These are phyloP conservation scores for Phaethornis superciliosus DNA, from an alignment of 2,113 vertebrate genomes.

Conservation along the genomic window DNA sequence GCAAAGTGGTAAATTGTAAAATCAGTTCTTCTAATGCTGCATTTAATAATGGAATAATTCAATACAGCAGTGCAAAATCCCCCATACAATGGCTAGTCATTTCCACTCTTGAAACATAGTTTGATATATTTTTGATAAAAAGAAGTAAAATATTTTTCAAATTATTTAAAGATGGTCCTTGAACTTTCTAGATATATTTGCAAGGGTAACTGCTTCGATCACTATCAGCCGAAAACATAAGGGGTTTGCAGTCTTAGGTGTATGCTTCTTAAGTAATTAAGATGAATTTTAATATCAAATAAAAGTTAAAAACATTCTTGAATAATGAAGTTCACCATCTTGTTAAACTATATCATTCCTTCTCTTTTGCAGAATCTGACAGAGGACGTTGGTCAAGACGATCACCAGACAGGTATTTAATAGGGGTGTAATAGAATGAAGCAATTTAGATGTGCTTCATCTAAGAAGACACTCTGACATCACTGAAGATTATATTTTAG, in stretches of 20 bases:
- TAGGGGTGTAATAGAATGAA: not conserved
- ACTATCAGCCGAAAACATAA: not conserved
- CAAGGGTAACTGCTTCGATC: not conserved
- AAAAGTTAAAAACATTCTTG: not conserved
- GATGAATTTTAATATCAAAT: not conserved
- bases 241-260: not conserved
- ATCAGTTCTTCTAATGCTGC: not conserved
- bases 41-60: not conserved
- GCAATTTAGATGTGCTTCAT: not conserved
- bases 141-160: not conserved
- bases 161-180: not conserved
- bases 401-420: conserved; percentile 90
- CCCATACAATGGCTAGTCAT: not conserved
- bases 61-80: not conserved
- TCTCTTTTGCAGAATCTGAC: conserved; percentile 89
- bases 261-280: not conserved
- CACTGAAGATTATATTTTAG: not conserved
- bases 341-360: conserved; percentile 54
- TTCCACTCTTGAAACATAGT: not conserved
- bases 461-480: not conserved
- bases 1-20: not conserved
- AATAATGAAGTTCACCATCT: not conserved
- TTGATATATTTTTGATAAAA: not conserved
- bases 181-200: not conserved
- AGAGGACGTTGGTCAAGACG: conserved; percentile 95